Evolutionary conservation across 2,888 invertebrate species (phyloP).

Genomic region (Nephrocerus scutellatus): DNA sequence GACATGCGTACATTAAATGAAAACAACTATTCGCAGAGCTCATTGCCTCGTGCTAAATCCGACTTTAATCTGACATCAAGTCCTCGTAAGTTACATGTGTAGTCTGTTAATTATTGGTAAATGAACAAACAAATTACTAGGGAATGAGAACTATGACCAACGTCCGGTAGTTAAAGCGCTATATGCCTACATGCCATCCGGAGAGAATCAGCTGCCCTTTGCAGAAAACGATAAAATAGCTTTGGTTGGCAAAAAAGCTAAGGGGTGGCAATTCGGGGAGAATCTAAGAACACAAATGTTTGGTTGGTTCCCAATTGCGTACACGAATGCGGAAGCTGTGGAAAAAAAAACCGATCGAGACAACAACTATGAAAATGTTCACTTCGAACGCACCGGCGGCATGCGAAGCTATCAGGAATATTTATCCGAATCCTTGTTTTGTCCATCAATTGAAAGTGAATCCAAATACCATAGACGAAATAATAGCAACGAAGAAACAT

Average conservation of each 20-base stretch:
- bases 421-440: slow-evolving; percentile 28
- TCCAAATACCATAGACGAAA: slow-evolving; percentile 36
- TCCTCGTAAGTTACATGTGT: too few species aligned
- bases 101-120: too few species aligned
- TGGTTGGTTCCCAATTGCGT: slow-evolving; percentile 95
- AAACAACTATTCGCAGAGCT: slow-evolving; percentile 49
- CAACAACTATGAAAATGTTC: slow-evolving; percentile 38
- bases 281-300: slow-evolving; percentile 84
- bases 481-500: slow-evolving; percentile 43
- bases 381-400: slow-evolving; percentile 35
- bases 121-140: too few species aligned
- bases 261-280: slow-evolving; percentile 97
- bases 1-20: slow-evolving; percentile 64
- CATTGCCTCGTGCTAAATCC: slow-evolving; percentile 70
- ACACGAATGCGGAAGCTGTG: slow-evolving; percentile 71
- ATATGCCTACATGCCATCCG: slow-evolving; percentile 81
- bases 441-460: slow-evolving; percentile 33
- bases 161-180: slow-evolving; percentile 75
- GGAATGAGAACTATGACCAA: slow-evolving; percentile 54
- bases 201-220: slow-evolving; percentile 88
- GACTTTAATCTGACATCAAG: slow-evolving; percentile 79
- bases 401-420: slow-evolving; percentile 38
- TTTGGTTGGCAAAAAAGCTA: slow-evolving; percentile 81
- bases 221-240: slow-evolving; percentile 84
- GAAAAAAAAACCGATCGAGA: slow-evolving; percentile 25